Evolutionary conservation across 2,888 invertebrate species (phyloP).

Genomic region (Lasius platythorax): DNA sequence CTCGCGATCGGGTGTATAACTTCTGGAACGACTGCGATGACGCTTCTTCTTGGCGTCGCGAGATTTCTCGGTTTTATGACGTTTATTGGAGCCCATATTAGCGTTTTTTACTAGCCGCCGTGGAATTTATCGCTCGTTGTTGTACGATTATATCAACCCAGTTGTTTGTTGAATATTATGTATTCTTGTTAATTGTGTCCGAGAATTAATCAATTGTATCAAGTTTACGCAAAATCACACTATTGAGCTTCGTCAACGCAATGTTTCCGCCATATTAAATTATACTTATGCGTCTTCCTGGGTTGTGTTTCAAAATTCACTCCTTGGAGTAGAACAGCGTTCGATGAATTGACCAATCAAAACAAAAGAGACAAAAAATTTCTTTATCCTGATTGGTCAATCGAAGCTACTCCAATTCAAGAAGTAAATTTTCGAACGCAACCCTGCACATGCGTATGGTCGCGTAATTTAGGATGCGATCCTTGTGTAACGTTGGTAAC

Average conservation of each 20-base stretch:
- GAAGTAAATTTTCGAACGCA: no score
- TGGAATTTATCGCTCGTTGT: background rate
- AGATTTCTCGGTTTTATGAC: slow-evolving; percentile 89
- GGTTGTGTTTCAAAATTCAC: background rate
- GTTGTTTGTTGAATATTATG: background rate
- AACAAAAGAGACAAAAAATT: background rate
- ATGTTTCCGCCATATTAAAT: slow-evolving; percentile 13
- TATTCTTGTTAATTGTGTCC: background rate
- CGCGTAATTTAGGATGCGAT: no score
- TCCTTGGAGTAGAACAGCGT: background rate
- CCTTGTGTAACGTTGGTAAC: no score
- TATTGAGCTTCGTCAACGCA: background rate
- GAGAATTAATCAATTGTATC: background rate
- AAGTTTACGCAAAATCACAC: background rate
- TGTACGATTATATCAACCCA: background rate
- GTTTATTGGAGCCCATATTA: slow-evolving; percentile 90
- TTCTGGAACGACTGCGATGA: slow-evolving; percentile 88
- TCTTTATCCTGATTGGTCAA: background rate
- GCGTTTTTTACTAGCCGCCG: background rate
- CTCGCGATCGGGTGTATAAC: slow-evolving; percentile 84
- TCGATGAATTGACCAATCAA: background rate
- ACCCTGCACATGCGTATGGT: no score
- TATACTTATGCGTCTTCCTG: background rate
- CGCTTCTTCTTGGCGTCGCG: slow-evolving; percentile 90
- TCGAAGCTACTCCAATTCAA: no score